phyloP scores from a whole-genome alignment of 2,797 vertebrate genomes.

The Phalanger gymnotis region DNA sequence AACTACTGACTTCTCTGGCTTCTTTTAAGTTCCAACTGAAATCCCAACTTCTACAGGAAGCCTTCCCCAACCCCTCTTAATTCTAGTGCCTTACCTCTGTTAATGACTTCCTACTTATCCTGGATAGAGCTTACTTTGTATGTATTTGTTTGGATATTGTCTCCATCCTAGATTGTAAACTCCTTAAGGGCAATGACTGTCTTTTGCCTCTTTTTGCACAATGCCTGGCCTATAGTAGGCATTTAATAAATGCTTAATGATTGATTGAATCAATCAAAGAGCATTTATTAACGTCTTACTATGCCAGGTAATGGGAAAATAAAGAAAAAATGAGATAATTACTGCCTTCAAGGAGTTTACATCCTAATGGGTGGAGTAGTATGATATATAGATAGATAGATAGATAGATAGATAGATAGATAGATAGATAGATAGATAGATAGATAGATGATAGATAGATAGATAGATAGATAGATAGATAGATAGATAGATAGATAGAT shows the following conservation, averaged over 20 bases:
- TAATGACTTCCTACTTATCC: not conserved
- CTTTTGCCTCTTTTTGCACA: slow-evolving; percentile 23
- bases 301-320: not conserved
- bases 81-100: not conserved
- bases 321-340: not conserved
- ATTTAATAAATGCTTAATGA: slow-evolving; percentile 16
- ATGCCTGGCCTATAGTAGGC: not conserved
- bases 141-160: not conserved
- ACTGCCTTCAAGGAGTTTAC: not conserved
- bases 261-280: not conserved
- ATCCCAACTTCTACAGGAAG: not conserved
- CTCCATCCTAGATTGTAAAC: not conserved
- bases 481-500: too few relatives aligned
- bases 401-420: too few relatives aligned
- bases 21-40: slow-evolving; percentile 9
- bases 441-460: too few relatives aligned
- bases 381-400: not conserved
- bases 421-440: too few relatives aligned
- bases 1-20: too few relatives aligned
- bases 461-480: too few relatives aligned
- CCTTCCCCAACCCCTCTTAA: not conserved
- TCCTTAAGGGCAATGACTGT: not conserved
- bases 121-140: not conserved
- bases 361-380: not conserved
- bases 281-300: not conserved